Evolutionary conservation across 2,797 vertebrate genomes (phyloP), one percentile per base, ranked within the genome.

Genomic region (Hirundo rustica): DNA sequence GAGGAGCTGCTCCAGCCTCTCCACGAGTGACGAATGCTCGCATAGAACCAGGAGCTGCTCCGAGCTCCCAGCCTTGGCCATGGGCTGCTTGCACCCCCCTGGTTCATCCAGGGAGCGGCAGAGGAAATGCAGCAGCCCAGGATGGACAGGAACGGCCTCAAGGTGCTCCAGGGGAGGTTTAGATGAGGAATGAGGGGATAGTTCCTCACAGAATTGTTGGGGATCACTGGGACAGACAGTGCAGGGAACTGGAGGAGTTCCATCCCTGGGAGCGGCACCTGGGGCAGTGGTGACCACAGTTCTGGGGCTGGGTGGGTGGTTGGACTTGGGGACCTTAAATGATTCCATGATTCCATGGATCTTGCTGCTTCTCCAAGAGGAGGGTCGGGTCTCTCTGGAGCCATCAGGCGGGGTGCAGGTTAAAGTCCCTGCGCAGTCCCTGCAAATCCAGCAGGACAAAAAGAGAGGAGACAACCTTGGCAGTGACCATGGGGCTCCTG

Each of bases 371-470:
- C 53, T 58, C 20, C 32, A 9, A 1, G 22, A 47, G 40, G 7
- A 34, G 34, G 12, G 12, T 20, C 67, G 26, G 1, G 2, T 15
- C 54, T 54, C 55, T 3, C 20, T 29, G n/a, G 45, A 66, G 30
- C 19, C 4, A 0, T 23, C 36, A 34, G 19, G 34, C 10, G 0
- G 0, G 4, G 7, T 20, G 10, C 15, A 36, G 62, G n/a, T 42
- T 78, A 27, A 2, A 38, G 68, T 67, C 42, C 8, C 20, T 9
- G 27, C 9, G 38, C 65, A 38, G 62, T 3, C 22, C 6, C 3
- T 47, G 7, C 48, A 58, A 66, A 47, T 23, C 19, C 65, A 16
- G 21, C 45, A 47, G 29, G 16, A 11, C 16, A 8, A 3, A 75
- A n/a, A 11, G 26, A 23, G 25, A 30, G 54, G 32, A 53, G 40